Conservation (phyloP, 2,113 vertebrate genomes). For the Nanorana parkeri region DNA sequence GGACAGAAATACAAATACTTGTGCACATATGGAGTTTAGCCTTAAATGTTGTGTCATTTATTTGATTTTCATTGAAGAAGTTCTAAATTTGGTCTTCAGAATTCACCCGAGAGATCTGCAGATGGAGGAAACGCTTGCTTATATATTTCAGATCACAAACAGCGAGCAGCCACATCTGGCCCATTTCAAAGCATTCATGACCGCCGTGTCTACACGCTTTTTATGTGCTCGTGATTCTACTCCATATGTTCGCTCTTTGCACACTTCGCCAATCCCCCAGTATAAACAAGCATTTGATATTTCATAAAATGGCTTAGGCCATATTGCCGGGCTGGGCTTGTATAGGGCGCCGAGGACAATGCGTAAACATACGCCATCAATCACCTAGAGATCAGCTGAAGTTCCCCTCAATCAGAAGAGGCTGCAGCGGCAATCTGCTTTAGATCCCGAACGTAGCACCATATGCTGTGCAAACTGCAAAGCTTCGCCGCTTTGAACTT, state of each 20-base stretch:
- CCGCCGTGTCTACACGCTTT: conserved; percentile 11
- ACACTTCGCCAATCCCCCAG: conserved; percentile 1
- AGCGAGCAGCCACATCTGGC: conserved; percentile 27
- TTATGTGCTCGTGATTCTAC: conserved; percentile 33
- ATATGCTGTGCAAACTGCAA: conserved; percentile 19
- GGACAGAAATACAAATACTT: no score
- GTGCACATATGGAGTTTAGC: no score
- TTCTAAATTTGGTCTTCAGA: not conserved
- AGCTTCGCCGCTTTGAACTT: conserved; percentile 31
- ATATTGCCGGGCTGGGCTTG: not conserved
- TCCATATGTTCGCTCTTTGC: conserved; percentile 26
- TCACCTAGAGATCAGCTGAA: conserved; percentile 25
- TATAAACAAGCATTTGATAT: conserved; percentile 46
- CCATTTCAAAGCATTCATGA: conserved; percentile 7
- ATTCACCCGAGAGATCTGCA: not conserved
- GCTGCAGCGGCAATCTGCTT: conserved; percentile 25
- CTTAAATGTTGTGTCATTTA: not conserved
- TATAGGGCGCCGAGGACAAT: not conserved
- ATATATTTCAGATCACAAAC: conserved; percentile 10
- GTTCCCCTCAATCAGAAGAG: not conserved
- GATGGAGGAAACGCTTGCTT: conserved; percentile 15
- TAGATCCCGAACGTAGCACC: conserved; percentile 10
- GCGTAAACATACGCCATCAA: conserved; percentile 25
- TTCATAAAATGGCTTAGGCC: conserved; percentile 22
- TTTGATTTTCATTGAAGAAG: not conserved